phyloP scores from a whole-genome alignment of 2,888 invertebrate species.

The Bunonema sp. region DNA sequence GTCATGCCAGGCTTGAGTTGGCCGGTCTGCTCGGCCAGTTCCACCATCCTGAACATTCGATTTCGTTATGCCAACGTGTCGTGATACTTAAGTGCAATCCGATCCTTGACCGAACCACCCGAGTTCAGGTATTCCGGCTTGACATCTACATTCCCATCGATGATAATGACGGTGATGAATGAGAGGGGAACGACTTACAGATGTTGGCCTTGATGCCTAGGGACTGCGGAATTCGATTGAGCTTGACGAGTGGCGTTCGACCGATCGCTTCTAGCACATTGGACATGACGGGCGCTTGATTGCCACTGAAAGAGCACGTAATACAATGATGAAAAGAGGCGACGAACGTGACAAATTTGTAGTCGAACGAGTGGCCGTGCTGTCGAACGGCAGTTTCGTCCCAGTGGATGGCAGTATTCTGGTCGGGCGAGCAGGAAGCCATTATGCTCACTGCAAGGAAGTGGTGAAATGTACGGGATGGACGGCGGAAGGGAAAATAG shows the following conservation, averaged over 20 bases:
- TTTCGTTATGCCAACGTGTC: conserved; percentile 85
- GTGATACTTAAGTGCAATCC: conserved; percentile 73
- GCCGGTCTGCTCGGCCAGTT: conserved; percentile 73
- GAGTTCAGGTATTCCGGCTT: conserved; percentile 95
- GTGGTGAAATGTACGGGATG: too few species aligned
- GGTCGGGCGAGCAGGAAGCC: too few species aligned
- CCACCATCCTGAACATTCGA: too few species aligned
- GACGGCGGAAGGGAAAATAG: too few species aligned
- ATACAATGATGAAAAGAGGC: too few species aligned
- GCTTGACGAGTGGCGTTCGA: conserved; percentile 17
- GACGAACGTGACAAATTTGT: too few species aligned
- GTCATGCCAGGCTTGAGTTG: conserved; percentile 34
- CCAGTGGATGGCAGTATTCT: too few species aligned
- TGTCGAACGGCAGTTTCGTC: too few species aligned
- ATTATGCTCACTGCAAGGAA: too few species aligned
- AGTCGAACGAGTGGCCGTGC: too few species aligned
- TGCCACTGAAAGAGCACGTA: too few species aligned
- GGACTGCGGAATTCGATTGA: conserved; percentile 15
- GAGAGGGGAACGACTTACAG: conserved; percentile 12
- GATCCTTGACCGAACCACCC: conserved; percentile 84
- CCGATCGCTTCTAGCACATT: conserved; percentile 27
- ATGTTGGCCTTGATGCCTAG: conserved; percentile 20
- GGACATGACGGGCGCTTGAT: conserved; percentile 6
- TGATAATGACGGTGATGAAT: background rate
- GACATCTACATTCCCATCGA: conserved; percentile 58